Percentiles rank a stretch among this genome's conserved stretches.
Evolutionary conservation across 30 jellyfish, hydroid and myxozoan genomes (phyloP).

Genomic region (Aurelia sp.): DNA sequence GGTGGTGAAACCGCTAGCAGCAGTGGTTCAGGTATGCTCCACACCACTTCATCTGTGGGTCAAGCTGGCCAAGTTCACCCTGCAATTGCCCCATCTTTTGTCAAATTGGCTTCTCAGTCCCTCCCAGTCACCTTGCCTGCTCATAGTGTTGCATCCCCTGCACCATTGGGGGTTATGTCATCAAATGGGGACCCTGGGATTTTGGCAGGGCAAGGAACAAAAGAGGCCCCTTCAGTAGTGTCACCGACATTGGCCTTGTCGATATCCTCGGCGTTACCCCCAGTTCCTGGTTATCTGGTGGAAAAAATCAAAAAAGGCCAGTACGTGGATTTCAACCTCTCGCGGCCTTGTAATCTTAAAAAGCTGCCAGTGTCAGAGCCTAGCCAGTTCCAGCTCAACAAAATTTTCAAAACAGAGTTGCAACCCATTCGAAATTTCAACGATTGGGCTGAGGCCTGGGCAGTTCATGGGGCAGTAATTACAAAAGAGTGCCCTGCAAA

Average conservation of each 20-base stretch:
- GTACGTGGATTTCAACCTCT: slow-evolving; percentile 5
- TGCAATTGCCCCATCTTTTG: slow-evolving; percentile 7
- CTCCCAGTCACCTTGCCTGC: neutral
- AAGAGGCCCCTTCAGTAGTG: neutral
- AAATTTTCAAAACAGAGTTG: neutral
- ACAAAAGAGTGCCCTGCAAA: too few species aligned
- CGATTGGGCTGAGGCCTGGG: slow-evolving; percentile 42
- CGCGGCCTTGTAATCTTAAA: slow-evolving; percentile 4
- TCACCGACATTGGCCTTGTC: neutral
- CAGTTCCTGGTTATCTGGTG: slow-evolving; percentile 39
- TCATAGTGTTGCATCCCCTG: neutral
- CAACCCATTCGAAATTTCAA: neutral
- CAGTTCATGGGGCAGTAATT: neutral
- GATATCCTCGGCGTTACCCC: slow-evolving; percentile 36
- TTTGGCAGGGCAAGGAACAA: neutral
- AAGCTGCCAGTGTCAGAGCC: slow-evolving; percentile 18
- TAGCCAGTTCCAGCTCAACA: neutral
- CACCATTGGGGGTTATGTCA: neutral
- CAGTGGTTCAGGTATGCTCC: neutral
- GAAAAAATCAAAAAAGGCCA: neutral
- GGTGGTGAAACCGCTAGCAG: neutral
- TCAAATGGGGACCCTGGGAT: neutral
- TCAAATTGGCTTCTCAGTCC: neutral
- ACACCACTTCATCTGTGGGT: neutral
- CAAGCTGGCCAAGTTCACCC: neutral